Percentiles rank a stretch among this genome's conserved stretches.
Evolutionary conservation across 2,113 vertebrate species (phyloP).

Genomic region (Nesoenas mayeri): DNA sequence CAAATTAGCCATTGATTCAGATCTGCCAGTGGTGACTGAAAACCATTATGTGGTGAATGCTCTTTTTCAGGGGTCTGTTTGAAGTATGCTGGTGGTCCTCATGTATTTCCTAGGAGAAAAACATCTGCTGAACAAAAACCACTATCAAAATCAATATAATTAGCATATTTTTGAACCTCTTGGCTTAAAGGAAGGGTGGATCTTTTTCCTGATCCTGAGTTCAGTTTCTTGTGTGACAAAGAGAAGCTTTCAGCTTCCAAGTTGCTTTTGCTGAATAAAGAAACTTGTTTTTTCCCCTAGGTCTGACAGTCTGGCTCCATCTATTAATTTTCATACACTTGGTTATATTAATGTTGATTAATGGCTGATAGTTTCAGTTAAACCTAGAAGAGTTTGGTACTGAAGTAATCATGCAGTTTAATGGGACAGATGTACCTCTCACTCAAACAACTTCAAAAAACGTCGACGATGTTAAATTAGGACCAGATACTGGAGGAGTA

Average conservation of each 20-base stretch:
- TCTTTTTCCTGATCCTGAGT: neutral
- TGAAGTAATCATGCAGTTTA: neutral
- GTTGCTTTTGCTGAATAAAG: neutral
- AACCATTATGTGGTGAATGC: constrained; percentile 27
- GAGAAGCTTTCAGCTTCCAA: neutral
- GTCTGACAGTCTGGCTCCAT: neutral
- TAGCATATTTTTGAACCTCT: constrained; percentile 30
- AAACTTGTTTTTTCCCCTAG: neutral
- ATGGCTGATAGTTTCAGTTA: neutral
- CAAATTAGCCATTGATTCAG: constrained; percentile 48
- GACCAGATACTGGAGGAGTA: neutral
- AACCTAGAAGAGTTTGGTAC: neutral
- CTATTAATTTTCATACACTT: neutral
- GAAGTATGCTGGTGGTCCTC: constrained; percentile 56
- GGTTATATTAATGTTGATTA: neutral
- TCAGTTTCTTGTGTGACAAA: neutral
- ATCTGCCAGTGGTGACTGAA: constrained; percentile 1
- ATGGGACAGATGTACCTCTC: neutral
- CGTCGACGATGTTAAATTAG: neutral
- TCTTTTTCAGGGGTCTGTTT: constrained; percentile 15
- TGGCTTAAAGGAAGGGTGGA: neutral
- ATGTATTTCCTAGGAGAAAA: constrained; percentile 28
- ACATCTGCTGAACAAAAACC: constrained; percentile 37
- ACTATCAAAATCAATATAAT: constrained; percentile 41
- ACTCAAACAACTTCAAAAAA: neutral